Evolutionary conservation across 2,888 invertebrate species (phyloP), one percentile per base, ranked within the genome.

Genomic region (Ametastegia equiseti): DNA sequence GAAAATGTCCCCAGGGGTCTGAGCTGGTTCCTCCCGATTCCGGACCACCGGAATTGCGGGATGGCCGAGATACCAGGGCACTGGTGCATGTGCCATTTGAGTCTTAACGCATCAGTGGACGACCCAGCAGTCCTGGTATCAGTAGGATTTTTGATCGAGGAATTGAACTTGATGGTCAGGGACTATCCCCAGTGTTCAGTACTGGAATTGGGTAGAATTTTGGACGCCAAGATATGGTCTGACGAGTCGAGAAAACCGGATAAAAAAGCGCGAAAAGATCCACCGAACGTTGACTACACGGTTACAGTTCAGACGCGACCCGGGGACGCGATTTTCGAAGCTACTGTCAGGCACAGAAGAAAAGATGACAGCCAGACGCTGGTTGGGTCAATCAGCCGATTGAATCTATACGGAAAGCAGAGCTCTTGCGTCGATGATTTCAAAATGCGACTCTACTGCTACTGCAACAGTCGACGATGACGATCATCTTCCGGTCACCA

Each of bases 61-160:
- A 92, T 93, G 82, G 98, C 98, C 0, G 95, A 93, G 0, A 97
- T 98, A 82, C 94, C 95, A 0, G 94, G 95, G 36, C 97, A 97
- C 89, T 98, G 96, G 96, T 98, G 98, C 90, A 96, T 97, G 30
- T 98, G 98, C 85, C 96, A 97, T 88, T 94, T 94, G 81, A 94
- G 94, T 79, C 92, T 92, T 75, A 93, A 94, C 84, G 88, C 97
- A 23, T 89, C 93, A 0, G 91, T 92, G 0, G 92, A 93, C 42
- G 94, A 95, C 84, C 86, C 90, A 0, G 89, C 92, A 9, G 95
- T 96, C 0, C 89, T 92, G 6, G 92, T 94, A 57, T 95, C 95
- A 0, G 95, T 95, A 0, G 88, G 92, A 0, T 94, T 94, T 84
- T 92, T 97, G 36, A 93, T 97, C 0, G 89, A 92, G 6, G 92